A percentile compares a stretch with the other conserved stretches of the same genome.
These are phyloP conservation scores for Entomobrya proxima DNA, from an alignment of 2,888 invertebrate genomes.

Conservation along the genomic window DNA sequence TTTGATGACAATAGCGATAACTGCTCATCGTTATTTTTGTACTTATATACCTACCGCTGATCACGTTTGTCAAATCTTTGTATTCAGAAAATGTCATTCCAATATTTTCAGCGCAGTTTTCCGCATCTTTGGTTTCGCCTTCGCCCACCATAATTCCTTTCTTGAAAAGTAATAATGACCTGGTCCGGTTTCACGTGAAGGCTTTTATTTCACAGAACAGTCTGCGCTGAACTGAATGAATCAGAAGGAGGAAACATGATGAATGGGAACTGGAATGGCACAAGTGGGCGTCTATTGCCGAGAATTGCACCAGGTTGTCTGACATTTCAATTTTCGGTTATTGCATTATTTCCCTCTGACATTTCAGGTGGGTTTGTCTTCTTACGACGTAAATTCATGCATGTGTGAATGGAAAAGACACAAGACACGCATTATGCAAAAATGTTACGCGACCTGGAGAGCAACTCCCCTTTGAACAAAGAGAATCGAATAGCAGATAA, in stretches of 20 bases:
- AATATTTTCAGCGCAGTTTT: neutral
- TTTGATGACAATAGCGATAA: neutral
- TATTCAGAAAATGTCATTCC: slow-evolving; percentile 12
- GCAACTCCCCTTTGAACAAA: too few species aligned
- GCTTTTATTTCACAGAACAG: neutral
- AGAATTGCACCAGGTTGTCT: neutral
- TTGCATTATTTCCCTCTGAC: neutral
- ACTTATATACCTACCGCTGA: neutral
- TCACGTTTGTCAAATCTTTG: neutral
- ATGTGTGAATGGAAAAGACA: too few species aligned
- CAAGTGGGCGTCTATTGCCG: neutral
- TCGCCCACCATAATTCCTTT: neutral
- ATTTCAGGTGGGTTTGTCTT: too few species aligned
- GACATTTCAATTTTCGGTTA: slow-evolving; percentile 12
- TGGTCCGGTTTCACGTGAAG: neutral
- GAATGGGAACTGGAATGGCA: neutral
- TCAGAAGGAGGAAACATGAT: neutral
- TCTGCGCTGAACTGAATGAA: too few species aligned
- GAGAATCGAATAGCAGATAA: too few species aligned
- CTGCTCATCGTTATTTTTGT: neutral
- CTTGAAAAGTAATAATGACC: neutral
- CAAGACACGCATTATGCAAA: too few species aligned
- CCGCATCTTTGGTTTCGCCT: slow-evolving; percentile 7
- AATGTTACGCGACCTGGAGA: too few species aligned
- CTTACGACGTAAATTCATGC: too few species aligned